phyloP scores from a whole-genome alignment of 1,140 invertebrate species.

The Oreohelix idahoensis region DNA sequence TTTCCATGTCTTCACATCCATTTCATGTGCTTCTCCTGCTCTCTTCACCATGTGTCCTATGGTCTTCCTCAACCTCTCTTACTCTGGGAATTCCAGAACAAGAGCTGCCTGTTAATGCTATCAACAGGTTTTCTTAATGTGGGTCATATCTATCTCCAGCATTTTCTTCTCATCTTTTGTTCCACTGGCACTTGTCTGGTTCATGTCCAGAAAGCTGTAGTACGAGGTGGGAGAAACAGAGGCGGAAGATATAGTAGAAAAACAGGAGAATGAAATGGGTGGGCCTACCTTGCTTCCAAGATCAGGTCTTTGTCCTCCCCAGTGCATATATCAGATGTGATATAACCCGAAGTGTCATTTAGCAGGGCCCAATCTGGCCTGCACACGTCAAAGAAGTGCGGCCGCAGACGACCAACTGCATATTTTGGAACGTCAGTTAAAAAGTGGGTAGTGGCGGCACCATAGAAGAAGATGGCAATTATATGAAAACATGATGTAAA shows the following conservation, averaged over 20 bases:
- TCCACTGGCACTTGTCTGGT: too few relatives aligned
- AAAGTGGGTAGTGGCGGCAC: constrained; percentile 81
- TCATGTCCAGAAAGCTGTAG: too few relatives aligned
- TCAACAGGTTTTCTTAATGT: too few relatives aligned
- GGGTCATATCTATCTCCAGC: too few relatives aligned
- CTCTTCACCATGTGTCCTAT: too few relatives aligned
- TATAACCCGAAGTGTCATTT: constrained; percentile 29
- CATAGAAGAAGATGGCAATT: constrained; percentile 85
- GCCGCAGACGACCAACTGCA: constrained; percentile 89
- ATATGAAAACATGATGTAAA: constrained; percentile 14
- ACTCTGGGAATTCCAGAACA: too few relatives aligned
- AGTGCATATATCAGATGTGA: constrained; percentile 50
- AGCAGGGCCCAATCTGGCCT: constrained; percentile 49
- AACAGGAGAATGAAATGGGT: constrained; percentile 32
- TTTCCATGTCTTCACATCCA: too few relatives aligned
- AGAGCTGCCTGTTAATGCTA: too few relatives aligned
- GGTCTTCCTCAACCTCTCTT: too few relatives aligned
- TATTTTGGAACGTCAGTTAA: constrained; percentile 93
- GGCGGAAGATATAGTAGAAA: not conserved
- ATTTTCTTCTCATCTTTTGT: too few relatives aligned
- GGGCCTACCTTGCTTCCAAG: constrained; percentile 48
- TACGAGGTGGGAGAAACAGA: not conserved
- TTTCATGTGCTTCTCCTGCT: too few relatives aligned
- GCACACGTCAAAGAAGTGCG: constrained; percentile 87
- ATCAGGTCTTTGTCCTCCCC: constrained; percentile 38